Conservation (phyloP, 2,797 vertebrate species). For the Siniperca undulata region DNA sequence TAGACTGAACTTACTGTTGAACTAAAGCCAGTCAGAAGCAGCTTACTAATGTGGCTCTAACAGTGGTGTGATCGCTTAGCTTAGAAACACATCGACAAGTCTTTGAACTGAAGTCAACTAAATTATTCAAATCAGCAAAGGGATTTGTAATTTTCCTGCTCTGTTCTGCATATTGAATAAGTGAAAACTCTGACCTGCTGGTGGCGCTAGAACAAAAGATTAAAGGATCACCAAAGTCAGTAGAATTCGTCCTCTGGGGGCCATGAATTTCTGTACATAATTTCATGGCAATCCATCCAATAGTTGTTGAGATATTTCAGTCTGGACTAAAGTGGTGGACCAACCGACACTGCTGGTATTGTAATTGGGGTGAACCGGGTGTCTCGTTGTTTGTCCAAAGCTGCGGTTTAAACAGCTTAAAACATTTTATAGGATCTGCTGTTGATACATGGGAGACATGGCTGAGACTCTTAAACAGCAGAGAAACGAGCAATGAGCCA, state of each 20-base stretch:
- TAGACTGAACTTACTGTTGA: too few species aligned
- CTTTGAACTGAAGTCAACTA: background rate
- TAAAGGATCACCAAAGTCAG: background rate
- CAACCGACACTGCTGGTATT: too few species aligned
- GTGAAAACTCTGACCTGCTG: background rate
- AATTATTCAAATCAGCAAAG: background rate
- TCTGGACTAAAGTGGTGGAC: too few species aligned
- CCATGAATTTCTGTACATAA: background rate
- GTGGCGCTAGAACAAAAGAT: background rate
- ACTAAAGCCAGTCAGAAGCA: background rate
- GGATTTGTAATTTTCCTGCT: background rate
- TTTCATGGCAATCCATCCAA: background rate
- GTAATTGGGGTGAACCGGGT: too few species aligned
- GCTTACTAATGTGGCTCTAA: too few species aligned
- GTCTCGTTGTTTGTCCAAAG: background rate
- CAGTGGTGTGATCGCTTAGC: too few species aligned
- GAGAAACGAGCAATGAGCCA: constrained; percentile 1
- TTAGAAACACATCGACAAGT: background rate
- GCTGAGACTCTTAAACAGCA: background rate
- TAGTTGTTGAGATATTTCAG: background rate
- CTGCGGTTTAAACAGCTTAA: background rate
- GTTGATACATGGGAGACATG: background rate
- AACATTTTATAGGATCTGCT: background rate
- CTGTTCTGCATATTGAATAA: background rate
- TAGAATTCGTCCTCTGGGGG: background rate